Conservation (phyloP, 2,888 invertebrate genomes). For the Phyllotreta cruciferae region DNA sequence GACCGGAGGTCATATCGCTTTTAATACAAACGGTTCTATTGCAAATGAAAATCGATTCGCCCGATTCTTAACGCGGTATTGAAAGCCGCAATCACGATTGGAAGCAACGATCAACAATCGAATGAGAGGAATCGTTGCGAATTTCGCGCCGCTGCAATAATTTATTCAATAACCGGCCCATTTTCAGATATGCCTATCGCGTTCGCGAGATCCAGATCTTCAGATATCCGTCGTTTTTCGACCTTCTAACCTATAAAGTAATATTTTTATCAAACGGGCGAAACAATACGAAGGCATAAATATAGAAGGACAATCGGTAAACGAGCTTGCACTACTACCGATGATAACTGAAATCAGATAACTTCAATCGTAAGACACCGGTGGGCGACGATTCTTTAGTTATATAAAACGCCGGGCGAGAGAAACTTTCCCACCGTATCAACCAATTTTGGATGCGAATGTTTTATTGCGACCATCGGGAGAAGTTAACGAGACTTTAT, state of each 20-base stretch:
- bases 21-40: no score
- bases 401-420: conserved; percentile 39
- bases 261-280: conserved; percentile 26
- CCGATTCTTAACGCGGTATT: no score
- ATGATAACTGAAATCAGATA: conserved; percentile 45
- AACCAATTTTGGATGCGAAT: conserved; percentile 39
- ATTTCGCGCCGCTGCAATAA: not conserved
- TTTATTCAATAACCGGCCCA: not conserved
- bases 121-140: not conserved
- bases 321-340: conserved; percentile 35
- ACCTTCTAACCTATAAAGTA: conserved; percentile 30
- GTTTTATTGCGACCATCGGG: conserved; percentile 21
- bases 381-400: conserved; percentile 44
- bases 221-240: conserved; percentile 21
- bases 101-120: not conserved
- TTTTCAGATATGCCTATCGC: conserved; percentile 2
- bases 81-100: no score
- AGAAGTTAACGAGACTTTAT: conserved; percentile 39
- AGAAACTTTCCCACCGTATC: conserved; percentile 43
- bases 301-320: conserved; percentile 32
- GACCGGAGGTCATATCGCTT: no score
- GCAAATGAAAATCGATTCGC: no score
- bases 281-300: conserved; percentile 34
- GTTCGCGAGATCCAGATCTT: conserved; percentile 13
- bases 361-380: conserved; percentile 42